These are phyloP conservation scores for Camponotus pennsylvanicus DNA, from an alignment of 1,140 invertebrate genomes.

Conservation along the genomic window DNA sequence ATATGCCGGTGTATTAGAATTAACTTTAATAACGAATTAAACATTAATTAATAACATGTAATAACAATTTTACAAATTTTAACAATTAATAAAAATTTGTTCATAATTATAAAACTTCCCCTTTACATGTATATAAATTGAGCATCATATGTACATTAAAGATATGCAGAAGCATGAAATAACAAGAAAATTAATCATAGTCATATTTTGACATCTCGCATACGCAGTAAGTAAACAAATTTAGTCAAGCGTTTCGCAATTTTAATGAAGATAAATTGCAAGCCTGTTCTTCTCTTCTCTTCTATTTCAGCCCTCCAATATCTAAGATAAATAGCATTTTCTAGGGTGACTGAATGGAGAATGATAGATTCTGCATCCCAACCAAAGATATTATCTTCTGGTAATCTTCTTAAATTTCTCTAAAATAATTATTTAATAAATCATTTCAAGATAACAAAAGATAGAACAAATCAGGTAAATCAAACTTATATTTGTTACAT, in stretches of 20 bases:
- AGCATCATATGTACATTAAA: constrained; percentile 1
- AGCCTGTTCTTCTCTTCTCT: neutral
- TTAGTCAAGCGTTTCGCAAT: constrained; percentile 46
- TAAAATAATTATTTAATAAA: neutral
- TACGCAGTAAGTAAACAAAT: constrained; percentile 56
- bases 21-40: neutral
- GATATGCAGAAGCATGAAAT: constrained; percentile 32
- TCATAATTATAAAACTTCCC: constrained; percentile 18
- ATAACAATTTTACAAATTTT: constrained; percentile 14
- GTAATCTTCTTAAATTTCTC: neutral
- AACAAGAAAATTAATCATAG: constrained; percentile 55
- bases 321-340: constrained; percentile 48
- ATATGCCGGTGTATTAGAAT: neutral
- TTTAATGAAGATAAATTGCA: constrained; percentile 57
- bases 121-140: constrained; percentile 35
- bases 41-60: neutral
- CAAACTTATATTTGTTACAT: neutral
- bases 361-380: constrained; percentile 29
- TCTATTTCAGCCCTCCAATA: constrained; percentile 4
- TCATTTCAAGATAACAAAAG: neutral
- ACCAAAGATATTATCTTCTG: neutral
- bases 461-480: neutral
- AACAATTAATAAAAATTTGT: no score
- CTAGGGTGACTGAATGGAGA: constrained; percentile 27
- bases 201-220: constrained; percentile 56